Evolutionary conservation across 2,888 invertebrate genomes (phyloP), one percentile per base, ranked within the genome.

Genomic region (Protonemura montana): DNA sequence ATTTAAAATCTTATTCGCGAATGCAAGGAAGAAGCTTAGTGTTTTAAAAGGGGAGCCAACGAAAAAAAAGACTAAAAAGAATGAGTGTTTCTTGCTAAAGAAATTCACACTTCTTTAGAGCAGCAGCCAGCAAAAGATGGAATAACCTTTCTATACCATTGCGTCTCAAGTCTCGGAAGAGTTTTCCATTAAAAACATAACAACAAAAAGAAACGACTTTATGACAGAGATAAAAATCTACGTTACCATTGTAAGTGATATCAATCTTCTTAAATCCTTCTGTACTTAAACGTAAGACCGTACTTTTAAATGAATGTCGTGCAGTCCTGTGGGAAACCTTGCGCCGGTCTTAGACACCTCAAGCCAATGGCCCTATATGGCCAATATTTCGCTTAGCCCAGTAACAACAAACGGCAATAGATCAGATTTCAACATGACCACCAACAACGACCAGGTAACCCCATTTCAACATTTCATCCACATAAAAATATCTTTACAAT

Each of bases 1-100:
- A 82, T 30, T 77, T 77, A 81, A 85, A 29, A 76, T 26, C 81
- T 77, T 78, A 78, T 59, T 86, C 76, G 41, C 77, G 29, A 86
- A 28, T 27, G 78, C 78, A 27, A 27, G 27, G 35, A 78, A 78
- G 78, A 27, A 28, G 26, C 78, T 78, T 26, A 28, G 3, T 42
- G 76, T 81, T 27, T 28, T 25, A 28, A 78, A 77, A 35, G 13
- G 83, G 3, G 27, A 28, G 84, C n/a, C 35, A 76, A 42, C 28
- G 78, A 85, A 78, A 28, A 78, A 78, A 27, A 35, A 35, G 77
- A 5, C 26, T 78, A 25, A 83, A 83, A 26, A 59, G 83, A 76
- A 77, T 30, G 35, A 26, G 21, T 6, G 25, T 85, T 59, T 80
- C 41, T 26, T 78, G 78, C 26, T 78, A 6, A 13, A 28, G 81